Evolutionary conservation across 2,797 vertebrate species (phyloP).

Genomic region (Rhinoraja longicauda): DNA sequence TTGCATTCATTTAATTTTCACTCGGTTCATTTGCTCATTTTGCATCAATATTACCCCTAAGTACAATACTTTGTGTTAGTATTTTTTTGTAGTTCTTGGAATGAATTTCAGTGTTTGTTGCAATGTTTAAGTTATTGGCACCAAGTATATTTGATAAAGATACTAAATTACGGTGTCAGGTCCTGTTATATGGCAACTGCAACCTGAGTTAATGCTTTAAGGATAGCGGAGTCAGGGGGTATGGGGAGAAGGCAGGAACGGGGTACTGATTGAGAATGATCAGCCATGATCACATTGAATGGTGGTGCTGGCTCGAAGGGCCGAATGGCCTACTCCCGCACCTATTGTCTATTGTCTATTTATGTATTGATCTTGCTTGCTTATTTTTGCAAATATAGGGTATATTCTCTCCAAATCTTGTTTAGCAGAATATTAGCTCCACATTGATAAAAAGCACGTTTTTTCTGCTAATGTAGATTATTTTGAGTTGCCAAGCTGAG

Average conservation of each 20-base stretch:
- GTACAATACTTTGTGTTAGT: not conserved
- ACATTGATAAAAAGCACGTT: not conserved
- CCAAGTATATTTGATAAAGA: not conserved
- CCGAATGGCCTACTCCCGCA: too few species aligned
- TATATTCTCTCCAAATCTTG: not conserved
- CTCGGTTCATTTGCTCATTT: not conserved
- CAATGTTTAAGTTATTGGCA: not conserved
- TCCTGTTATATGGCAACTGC: not conserved
- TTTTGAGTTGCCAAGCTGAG: not conserved
- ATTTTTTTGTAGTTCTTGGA: not conserved
- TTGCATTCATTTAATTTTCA: not conserved
- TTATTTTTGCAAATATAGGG: conserved; percentile 9
- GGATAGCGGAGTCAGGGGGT: too few species aligned
- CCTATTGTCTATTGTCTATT: too few species aligned
- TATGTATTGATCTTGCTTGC: not conserved
- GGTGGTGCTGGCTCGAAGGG: too few species aligned
- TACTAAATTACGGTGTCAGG: not conserved
- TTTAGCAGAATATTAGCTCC: not conserved
- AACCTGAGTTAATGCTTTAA: not conserved
- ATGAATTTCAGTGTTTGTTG: not conserved
- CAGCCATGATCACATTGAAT: too few species aligned
- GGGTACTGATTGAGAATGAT: too few species aligned
- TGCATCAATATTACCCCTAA: not conserved
- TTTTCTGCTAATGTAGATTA: conserved; percentile 15
- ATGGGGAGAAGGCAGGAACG: too few species aligned